Evolutionary conservation across 92 coral and sea anemone species (phyloP).

Genomic region (Montipora capitata): DNA sequence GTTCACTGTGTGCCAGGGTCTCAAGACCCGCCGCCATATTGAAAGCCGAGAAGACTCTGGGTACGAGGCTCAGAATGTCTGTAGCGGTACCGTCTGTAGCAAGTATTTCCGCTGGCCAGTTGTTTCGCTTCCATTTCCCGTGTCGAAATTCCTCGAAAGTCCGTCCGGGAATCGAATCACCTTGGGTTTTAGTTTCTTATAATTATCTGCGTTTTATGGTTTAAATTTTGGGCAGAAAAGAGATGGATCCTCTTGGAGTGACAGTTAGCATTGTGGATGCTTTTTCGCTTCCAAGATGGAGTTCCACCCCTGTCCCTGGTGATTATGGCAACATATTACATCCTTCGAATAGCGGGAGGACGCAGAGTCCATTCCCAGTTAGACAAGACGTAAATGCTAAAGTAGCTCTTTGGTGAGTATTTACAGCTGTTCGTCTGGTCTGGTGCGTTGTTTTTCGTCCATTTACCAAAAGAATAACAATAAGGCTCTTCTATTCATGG

Average conservation of each 20-base stretch:
- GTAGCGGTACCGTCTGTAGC: too few species aligned
- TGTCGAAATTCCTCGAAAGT: background rate
- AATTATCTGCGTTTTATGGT: background rate
- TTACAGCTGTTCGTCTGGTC: background rate
- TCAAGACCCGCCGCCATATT: too few species aligned
- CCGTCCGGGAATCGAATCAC: too few species aligned
- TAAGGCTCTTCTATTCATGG: too few species aligned
- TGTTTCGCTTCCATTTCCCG: background rate
- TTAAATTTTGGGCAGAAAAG: background rate
- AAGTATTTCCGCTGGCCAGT: background rate
- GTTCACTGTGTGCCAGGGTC: too few species aligned
- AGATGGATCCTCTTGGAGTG: constrained; percentile 97
- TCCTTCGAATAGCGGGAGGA: constrained; percentile 27
- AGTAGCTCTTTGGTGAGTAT: constrained; percentile 90
- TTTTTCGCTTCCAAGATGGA: constrained; percentile 90
- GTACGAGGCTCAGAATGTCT: too few species aligned
- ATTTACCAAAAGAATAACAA: too few species aligned
- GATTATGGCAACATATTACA: constrained; percentile 25
- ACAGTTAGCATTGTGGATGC: constrained; percentile 83
- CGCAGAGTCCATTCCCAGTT: constrained; percentile 88
- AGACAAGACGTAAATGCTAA: constrained; percentile 85
- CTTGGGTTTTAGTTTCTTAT: background rate
- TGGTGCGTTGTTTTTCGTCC: too few species aligned
- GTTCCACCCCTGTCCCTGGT: constrained; percentile 76
- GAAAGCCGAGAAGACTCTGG: too few species aligned